These are phyloP conservation scores for Sinocyclocheilus rhinocerous DNA, from an alignment of 2,113 vertebrate genomes.

Conservation along the genomic window DNA sequence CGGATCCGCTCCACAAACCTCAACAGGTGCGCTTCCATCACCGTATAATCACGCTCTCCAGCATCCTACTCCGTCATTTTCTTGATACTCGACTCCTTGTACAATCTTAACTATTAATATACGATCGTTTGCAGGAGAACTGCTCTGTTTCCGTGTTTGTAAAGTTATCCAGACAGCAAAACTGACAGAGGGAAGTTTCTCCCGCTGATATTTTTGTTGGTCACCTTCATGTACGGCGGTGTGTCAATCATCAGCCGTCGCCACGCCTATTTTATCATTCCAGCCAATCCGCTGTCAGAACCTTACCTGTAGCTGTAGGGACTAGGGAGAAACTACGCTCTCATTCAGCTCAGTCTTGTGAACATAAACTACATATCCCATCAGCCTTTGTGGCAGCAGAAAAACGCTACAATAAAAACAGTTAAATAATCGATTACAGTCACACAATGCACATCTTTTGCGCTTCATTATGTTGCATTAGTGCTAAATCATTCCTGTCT, in stretches of 20 bases:
- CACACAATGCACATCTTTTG: background rate
- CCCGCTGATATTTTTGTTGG: background rate
- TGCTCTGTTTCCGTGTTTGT: background rate
- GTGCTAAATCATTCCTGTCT: background rate
- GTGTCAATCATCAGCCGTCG: background rate
- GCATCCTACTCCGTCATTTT: background rate
- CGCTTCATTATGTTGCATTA: background rate
- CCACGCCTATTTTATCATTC: background rate
- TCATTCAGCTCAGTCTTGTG: background rate
- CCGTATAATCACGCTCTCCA: background rate
- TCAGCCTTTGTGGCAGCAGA: background rate
- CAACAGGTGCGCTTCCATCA: slow-evolving; percentile 57
- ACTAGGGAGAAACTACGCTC: background rate
- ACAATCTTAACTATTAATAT: background rate
- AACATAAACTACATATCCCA: background rate
- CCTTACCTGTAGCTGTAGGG: background rate
- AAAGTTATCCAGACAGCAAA: background rate
- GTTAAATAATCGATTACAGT: background rate
- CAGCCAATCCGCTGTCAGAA: slow-evolving; percentile 13
- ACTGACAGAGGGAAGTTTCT: slow-evolving; percentile 7
- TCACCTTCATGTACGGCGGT: background rate
- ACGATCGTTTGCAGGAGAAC: background rate
- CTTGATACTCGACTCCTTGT: background rate
- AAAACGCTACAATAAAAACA: background rate
- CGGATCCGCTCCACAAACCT: slow-evolving; percentile 53